Conservation (phyloP, 2,113 vertebrate species). For the Poecilia latipinna region DNA sequence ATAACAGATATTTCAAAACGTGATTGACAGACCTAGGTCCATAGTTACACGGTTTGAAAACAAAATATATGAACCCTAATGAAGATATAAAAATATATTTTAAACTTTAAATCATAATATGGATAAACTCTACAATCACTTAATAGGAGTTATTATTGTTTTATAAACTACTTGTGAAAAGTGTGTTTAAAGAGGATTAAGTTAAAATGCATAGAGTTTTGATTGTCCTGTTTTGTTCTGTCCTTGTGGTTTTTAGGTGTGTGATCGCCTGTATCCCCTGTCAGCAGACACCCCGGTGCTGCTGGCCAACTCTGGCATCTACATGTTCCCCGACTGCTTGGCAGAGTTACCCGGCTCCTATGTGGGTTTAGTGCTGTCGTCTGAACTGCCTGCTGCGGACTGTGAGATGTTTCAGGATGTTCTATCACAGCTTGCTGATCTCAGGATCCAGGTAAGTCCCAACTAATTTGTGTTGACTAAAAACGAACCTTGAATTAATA, state of each 20-base stretch:
- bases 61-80: too few relatives aligned
- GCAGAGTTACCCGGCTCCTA: conserved; percentile 85
- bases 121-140: too few relatives aligned
- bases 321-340: conserved; percentile 92
- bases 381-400: conserved; percentile 85
- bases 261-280: conserved; percentile 92
- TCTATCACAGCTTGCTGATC: conserved; percentile 86
- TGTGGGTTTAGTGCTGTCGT: conserved; percentile 91
- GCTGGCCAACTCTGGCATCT: conserved; percentile 89
- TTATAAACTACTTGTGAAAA: too few relatives aligned
- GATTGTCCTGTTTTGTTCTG: not conserved
- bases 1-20: too few relatives aligned
- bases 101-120: too few relatives aligned
- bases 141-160: too few relatives aligned
- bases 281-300: conserved; percentile 88
- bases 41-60: too few relatives aligned
- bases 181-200: too few relatives aligned
- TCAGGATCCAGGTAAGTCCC: conserved; percentile 88
- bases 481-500: too few relatives aligned
- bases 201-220: not conserved
- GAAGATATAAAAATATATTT: too few relatives aligned
- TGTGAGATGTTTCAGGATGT: conserved; percentile 87
- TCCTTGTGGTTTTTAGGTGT: conserved; percentile 82
- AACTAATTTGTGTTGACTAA: not conserved
- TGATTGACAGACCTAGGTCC: too few relatives aligned